Percentiles rank a stretch among this genome's conserved stretches.
Evolutionary conservation across 2,113 vertebrate genomes (phyloP).

Genomic region (Erythrolamprus reginae): DNA sequence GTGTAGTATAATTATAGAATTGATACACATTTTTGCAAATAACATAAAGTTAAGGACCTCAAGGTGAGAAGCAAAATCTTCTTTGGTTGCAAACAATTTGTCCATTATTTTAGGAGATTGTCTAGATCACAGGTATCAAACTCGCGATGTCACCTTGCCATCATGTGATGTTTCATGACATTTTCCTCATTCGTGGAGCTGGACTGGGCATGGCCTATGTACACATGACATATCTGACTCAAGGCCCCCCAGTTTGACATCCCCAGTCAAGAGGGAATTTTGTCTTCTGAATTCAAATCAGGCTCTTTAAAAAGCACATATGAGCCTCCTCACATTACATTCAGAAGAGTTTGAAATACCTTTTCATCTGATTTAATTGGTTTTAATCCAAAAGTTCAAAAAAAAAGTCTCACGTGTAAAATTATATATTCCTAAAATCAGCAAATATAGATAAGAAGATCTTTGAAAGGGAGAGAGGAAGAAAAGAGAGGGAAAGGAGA

Average conservation of each 20-base stretch:
- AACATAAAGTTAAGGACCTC: background rate
- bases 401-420: background rate
- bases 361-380: background rate
- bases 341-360: background rate
- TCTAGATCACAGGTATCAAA: background rate
- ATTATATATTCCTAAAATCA: background rate
- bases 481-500: background rate
- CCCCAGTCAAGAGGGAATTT: background rate
- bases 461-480: background rate
- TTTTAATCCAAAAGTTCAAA: background rate
- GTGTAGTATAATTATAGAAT: background rate
- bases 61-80: background rate
- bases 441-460: background rate
- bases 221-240: too few species aligned
- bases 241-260: too few species aligned
- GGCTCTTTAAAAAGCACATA: background rate
- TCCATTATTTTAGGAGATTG: background rate
- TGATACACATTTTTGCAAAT: background rate
- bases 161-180: too few species aligned
- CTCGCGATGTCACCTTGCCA: too few species aligned
- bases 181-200: too few species aligned
- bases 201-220: too few species aligned
- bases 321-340: background rate
- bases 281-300: background rate
- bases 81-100: background rate